phyloP scores from a whole-genome alignment of 2,113 vertebrate genomes.

The Clinocottus analis region DNA sequence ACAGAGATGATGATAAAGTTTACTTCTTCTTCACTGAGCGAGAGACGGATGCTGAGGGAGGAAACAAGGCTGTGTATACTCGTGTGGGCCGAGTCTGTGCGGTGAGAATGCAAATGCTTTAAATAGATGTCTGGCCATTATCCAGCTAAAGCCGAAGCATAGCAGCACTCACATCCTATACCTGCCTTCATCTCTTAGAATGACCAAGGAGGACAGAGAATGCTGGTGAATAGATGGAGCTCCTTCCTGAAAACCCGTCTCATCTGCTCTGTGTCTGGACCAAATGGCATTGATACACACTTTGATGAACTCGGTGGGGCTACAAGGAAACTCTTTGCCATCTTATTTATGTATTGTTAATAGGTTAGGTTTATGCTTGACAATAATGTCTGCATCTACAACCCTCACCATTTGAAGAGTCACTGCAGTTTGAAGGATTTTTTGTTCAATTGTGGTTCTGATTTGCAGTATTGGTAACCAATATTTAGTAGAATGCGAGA shows the following conservation, averaged over 20 bases:
- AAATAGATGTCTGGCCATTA: background rate
- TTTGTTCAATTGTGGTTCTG: background rate
- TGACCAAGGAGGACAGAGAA: slow-evolving; percentile 93
- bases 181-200: slow-evolving; percentile 83
- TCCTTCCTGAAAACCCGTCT: slow-evolving; percentile 95
- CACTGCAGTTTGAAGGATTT: background rate
- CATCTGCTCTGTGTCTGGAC: slow-evolving; percentile 93
- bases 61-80: slow-evolving; percentile 86
- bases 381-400: background rate
- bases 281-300: slow-evolving; percentile 93
- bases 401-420: background rate
- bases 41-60: slow-evolving; percentile 86
- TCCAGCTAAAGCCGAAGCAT: background rate
- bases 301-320: slow-evolving; percentile 95
- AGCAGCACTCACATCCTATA: slow-evolving; percentile 17
- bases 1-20: slow-evolving; percentile 93
- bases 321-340: background rate
- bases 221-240: slow-evolving; percentile 96
- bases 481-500: background rate
- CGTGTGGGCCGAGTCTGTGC: slow-evolving; percentile 91
- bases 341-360: background rate
- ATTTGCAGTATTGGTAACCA: background rate
- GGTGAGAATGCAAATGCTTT: slow-evolving; percentile 79
- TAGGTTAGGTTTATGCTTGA: background rate
- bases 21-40: slow-evolving; percentile 98